These are phyloP conservation scores for Stomatorhinus ivindoensis DNA, from an alignment of 2,113 vertebrate genomes.

Conservation along the genomic window DNA sequence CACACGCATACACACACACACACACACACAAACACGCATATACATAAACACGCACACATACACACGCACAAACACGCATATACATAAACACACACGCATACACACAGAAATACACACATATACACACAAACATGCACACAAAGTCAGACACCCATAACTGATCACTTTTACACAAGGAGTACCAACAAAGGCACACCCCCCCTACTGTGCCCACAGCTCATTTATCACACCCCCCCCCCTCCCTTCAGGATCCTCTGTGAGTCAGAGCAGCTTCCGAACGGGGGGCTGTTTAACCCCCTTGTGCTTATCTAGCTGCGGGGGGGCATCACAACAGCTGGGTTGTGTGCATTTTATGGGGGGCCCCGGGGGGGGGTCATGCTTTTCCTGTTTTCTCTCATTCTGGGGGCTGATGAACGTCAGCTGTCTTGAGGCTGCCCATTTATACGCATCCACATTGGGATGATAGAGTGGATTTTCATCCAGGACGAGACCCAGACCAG, in stretches of 20 bases:
- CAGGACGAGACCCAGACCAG: neutral
- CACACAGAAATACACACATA: neutral
- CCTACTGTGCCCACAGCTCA: neutral
- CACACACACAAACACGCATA: rapidly evolving
- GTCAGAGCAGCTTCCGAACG: neutral
- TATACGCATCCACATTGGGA: neutral
- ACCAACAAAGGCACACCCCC: neutral
- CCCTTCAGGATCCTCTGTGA: neutral
- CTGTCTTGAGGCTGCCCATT: neutral
- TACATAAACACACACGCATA: neutral
- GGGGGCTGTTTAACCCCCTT: neutral
- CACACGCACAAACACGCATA: neutral
- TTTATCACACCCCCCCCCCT: slow-evolving; percentile 9
- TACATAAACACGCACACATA: neutral
- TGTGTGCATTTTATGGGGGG: neutral
- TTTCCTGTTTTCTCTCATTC: neutral
- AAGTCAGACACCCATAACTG: neutral
- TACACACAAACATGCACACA: neutral
- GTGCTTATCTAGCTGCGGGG: neutral
- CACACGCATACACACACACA: no score
- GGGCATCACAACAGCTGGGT: neutral
- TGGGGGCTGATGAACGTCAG: neutral
- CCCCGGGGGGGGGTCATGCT: neutral
- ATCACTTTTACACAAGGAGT: neutral
- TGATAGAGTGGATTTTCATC: neutral